These are phyloP conservation scores for Lymantria monacha DNA, from an alignment of 2,888 invertebrate genomes.

Conservation along the genomic window DNA sequence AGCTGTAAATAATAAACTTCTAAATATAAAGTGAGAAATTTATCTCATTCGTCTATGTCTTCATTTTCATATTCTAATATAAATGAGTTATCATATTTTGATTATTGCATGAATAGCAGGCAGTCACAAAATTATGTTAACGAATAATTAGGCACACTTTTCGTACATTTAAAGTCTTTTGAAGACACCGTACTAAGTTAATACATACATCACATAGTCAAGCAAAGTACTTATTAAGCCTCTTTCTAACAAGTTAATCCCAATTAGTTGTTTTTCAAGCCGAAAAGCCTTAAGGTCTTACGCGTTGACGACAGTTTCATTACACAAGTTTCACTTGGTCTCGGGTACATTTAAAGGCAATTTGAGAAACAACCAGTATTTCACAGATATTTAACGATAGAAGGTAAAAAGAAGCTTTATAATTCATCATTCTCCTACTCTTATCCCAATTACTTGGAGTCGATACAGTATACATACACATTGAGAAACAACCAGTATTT, in stretches of 20 bases:
- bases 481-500: no score
- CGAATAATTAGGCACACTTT: slow-evolving; percentile 1
- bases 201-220: background rate
- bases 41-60: no score
- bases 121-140: background rate
- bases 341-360: no score
- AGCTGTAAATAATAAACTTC: no score
- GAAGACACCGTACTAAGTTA: slow-evolving; percentile 1
- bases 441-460: no score
- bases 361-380: slow-evolving; percentile 1
- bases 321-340: slow-evolving; percentile 1
- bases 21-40: no score
- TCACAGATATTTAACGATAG: slow-evolving; percentile 21
- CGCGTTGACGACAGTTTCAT: slow-evolving; percentile 26
- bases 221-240: slow-evolving; percentile 8
- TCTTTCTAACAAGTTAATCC: slow-evolving; percentile 14
- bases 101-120: no score
- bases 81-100: no score
- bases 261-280: slow-evolving; percentile 9
- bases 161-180: slow-evolving; percentile 1
- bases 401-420: slow-evolving; percentile 7
- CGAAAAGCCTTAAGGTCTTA: slow-evolving; percentile 11
- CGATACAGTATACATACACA: no score
- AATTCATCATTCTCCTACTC: no score
- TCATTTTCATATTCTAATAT: no score